Evolutionary conservation across 2,113 vertebrate genomes (phyloP), one percentile per base, ranked within the genome.

Genomic region (Craseonycteris thonglongyai): DNA sequence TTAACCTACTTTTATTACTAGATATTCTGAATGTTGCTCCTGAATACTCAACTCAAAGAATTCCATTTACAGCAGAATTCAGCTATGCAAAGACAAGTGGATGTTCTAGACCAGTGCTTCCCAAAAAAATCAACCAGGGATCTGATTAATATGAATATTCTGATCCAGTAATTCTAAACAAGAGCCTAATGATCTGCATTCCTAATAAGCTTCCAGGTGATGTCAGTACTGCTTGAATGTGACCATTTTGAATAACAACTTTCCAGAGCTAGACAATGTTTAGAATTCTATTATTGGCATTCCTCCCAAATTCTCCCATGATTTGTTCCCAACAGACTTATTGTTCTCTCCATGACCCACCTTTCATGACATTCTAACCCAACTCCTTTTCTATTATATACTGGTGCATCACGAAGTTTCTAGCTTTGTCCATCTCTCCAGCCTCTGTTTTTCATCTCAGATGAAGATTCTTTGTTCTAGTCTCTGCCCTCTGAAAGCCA

Each of bases 1-100:
- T 66, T 15, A 75, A 14, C 47, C 45, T 5, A 3, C 24, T 5
- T 74, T 95, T 86, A 58, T 78, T 86, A 65, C n/a, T 88, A 24
- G 22, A 59, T 28, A 90, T 74, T 2, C 16, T 78, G 58, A 54
- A 12, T 58, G 6, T 84, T 26, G 30, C 1, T 28, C 33, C 24
- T 93, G 42, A 95, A 71, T 72, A 88, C 13, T 93, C 38, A 89
- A 86, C 72, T 89, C 38, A 91, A 24, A 92, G 47, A 90, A 24
- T 87, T 45, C 6, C 12, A 87, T 24, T 58, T 47, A 38, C 12
- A 69, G 40, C 66, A 69, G 11, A 71, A 33, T n/a, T 21, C 30
- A 86, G 58, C n/a, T 88, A 49, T 35, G 10, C 6, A 80, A 85
- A 93, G 54, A 28, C 49, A 86, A 72, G 33, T 21, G 14, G 30